phyloP scores from a whole-genome alignment of 1,140 invertebrate species.

The Drosophila albomicans region DNA sequence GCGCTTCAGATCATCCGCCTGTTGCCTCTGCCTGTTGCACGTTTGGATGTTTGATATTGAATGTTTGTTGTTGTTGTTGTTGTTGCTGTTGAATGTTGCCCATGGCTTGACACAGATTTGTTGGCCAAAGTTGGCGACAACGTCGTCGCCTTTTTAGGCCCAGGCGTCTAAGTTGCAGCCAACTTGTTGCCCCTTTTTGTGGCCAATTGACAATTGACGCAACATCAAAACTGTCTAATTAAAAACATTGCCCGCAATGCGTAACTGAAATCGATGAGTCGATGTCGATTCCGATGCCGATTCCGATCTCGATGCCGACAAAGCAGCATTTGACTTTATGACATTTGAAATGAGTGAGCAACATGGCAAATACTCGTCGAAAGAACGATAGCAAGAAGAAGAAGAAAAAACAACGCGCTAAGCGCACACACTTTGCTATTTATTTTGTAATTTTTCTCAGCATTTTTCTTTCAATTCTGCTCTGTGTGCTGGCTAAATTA shows the following conservation, averaged over 20 bases:
- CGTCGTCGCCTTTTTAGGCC: slow-evolving; percentile 79
- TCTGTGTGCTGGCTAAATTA: slow-evolving; percentile 68
- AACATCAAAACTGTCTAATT: slow-evolving; percentile 82
- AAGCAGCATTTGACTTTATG: slow-evolving; percentile 81
- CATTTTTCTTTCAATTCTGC: slow-evolving; percentile 38
- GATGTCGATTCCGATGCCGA: background rate
- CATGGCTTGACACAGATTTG: slow-evolving; percentile 83
- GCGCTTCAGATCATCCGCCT: slow-evolving; percentile 80
- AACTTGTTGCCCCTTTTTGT: slow-evolving; percentile 56
- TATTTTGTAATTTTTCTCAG: slow-evolving; percentile 81
- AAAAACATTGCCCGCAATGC: slow-evolving; percentile 79
- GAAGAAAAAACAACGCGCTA: too few relatives aligned
- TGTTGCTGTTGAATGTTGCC: slow-evolving; percentile 34
- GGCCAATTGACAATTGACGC: slow-evolving; percentile 79
- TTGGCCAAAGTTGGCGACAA: slow-evolving; percentile 82
- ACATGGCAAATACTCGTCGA: slow-evolving; percentile 24
- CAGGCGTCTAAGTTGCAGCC: slow-evolving; percentile 71
- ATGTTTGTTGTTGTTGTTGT: slow-evolving; percentile 43
- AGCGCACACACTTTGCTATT: slow-evolving; percentile 58
- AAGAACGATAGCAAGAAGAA: slow-evolving; percentile 17
- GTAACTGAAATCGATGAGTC: slow-evolving; percentile 75
- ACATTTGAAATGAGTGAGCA: slow-evolving; percentile 55
- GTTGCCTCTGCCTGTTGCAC: slow-evolving; percentile 50
- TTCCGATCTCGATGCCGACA: slow-evolving; percentile 57
- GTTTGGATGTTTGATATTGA: slow-evolving; percentile 45